A percentile compares a stretch with the other conserved stretches of the same genome.
phyloP scores from a whole-genome alignment of 2,888 invertebrate species.

The Gortyna flavago region DNA sequence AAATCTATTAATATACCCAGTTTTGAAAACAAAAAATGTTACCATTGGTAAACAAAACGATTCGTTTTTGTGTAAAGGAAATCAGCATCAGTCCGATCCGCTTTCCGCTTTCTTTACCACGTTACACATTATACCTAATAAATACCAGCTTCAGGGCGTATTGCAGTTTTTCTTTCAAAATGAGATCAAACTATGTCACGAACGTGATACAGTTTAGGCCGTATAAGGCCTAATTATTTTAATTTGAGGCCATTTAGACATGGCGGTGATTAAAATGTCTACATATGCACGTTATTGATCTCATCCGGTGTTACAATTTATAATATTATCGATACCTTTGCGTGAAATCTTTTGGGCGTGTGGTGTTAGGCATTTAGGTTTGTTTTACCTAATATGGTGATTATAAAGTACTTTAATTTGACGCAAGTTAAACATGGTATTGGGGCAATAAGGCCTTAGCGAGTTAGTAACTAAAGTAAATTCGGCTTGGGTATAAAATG shows the following conservation, averaged over 20 bases:
- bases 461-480: neutral
- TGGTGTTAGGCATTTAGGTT: neutral
- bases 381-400: neutral
- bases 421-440: neutral
- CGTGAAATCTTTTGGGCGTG: conserved; percentile 27
- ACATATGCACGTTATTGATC: conserved; percentile 58
- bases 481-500: neutral
- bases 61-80: too few relatives aligned
- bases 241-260: conserved; percentile 62
- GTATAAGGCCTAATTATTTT: conserved; percentile 63
- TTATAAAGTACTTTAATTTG: neutral
- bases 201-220: conserved; percentile 58
- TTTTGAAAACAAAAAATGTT: too few relatives aligned
- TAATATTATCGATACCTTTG: conserved; percentile 5
- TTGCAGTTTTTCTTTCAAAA: conserved; percentile 51
- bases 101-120: conserved; percentile 2
- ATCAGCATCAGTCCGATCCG: neutral
- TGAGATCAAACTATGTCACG: conserved; percentile 55
- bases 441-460: too few relatives aligned
- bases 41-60: too few relatives aligned
- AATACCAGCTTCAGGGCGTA: conserved; percentile 31
- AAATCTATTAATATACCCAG: too few relatives aligned
- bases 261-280: conserved; percentile 41
- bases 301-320: conserved; percentile 53
- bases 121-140: conserved; percentile 10